Percentiles rank a stretch among this genome's conserved stretches.
phyloP scores from a whole-genome alignment of 2,113 vertebrate genomes.

The Grammomys surdaster region DNA sequence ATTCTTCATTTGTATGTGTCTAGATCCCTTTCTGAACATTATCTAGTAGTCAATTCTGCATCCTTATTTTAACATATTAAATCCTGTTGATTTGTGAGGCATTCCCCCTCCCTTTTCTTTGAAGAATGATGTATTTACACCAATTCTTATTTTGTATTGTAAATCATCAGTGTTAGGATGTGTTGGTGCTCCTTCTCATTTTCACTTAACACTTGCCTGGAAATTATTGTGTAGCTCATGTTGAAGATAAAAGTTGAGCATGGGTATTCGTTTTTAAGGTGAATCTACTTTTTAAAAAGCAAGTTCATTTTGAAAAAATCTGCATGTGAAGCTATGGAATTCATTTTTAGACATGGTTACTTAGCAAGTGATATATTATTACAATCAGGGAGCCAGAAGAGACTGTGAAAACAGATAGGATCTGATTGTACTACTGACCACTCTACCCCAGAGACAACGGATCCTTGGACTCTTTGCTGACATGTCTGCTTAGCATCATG shows the following conservation, averaged over 20 bases:
- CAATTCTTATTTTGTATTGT: not conserved
- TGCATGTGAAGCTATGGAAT: not conserved
- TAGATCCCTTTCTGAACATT: not conserved
- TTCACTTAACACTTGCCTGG: not conserved
- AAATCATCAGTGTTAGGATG: not conserved
- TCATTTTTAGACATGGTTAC: conserved; percentile 1
- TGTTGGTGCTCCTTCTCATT: not conserved
- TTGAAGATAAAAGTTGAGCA: not conserved
- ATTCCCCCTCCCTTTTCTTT: not conserved
- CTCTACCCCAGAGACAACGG: not conserved
- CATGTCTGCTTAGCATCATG: conserved; percentile 8
- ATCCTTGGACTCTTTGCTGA: not conserved
- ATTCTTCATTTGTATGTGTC: not conserved
- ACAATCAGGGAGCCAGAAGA: not conserved
- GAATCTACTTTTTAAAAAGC: not conserved
- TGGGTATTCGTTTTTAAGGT: not conserved
- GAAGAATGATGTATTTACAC: not conserved
- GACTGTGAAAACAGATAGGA: not conserved
- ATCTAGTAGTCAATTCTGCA: not conserved
- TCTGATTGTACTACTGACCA: not conserved
- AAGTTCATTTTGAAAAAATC: conserved; percentile 21
- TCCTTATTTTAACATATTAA: not conserved
- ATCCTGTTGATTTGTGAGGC: not conserved
- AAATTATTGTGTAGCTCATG: not conserved
- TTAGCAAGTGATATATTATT: not conserved